Conservation (phyloP, 1,140 invertebrate species). For the Ips typographus region DNA sequence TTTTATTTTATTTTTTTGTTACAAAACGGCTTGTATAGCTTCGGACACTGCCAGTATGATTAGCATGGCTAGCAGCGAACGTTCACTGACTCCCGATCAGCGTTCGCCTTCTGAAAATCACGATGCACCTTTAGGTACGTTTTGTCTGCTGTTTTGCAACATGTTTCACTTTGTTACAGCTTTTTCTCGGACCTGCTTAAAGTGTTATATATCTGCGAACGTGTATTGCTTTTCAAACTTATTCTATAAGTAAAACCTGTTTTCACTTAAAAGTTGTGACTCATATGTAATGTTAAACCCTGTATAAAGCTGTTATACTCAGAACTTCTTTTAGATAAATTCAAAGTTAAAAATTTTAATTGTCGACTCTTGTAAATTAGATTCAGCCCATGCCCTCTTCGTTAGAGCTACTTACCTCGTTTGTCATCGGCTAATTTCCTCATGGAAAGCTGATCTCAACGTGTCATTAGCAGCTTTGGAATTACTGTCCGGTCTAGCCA, state of each 20-base stretch:
- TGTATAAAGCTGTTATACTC: background rate
- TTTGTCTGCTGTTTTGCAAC: background rate
- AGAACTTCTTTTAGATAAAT: background rate
- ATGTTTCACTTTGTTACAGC: too few relatives aligned
- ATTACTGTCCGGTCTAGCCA: conserved; percentile 84
- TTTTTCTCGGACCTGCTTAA: too few relatives aligned
- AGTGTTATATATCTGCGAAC: too few relatives aligned
- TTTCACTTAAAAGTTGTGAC: too few relatives aligned
- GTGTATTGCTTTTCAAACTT: too few relatives aligned
- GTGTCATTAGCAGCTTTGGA: conserved; percentile 92
- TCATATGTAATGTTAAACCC: too few relatives aligned
- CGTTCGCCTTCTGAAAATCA: conserved; percentile 38
- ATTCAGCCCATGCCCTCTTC: conserved; percentile 83
- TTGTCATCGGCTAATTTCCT: conserved; percentile 90
- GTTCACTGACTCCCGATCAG: conserved; percentile 42
- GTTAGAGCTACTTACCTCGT: conserved; percentile 90
- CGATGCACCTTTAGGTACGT: conserved; percentile 47
- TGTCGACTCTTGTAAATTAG: conserved; percentile 51
- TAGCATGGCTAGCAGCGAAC: conserved; percentile 50
- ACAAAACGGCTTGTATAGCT: conserved; percentile 38
- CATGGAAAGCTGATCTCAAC: conserved; percentile 95
- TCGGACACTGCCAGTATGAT: conserved; percentile 51
- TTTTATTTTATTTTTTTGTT: too few relatives aligned
- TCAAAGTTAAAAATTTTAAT: background rate
- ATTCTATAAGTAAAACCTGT: too few relatives aligned